Base-by-base conservation (phyloP, 92 coral and sea anemone genomes). In the Bergia puertoricense region DNA sequence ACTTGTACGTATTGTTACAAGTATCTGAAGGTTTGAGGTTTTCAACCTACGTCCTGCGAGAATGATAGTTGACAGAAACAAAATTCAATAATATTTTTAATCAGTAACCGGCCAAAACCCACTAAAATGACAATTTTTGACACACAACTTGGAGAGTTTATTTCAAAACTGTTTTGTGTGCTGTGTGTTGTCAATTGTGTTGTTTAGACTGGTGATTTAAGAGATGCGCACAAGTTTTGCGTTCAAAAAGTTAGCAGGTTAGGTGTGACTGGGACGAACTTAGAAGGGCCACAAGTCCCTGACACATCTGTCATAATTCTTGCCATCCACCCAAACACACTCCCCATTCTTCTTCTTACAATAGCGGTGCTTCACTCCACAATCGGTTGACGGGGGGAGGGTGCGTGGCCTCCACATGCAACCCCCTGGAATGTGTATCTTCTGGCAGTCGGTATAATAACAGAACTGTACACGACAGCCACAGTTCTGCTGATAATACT, bases 401-500 rank as follows among this genome's bases (percentile, higher is more conserved):
- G 90, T 89, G 36, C 80, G 81, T 69, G 90, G 62, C 46, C 90
- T 51, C 92, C 92, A 91, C 72, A 39, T 74, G 82, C 93, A 91
- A 2, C 59, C 83, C 36, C 76, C 75, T 50, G 43, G 41, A 50
- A 56, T 59, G 73, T 72, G 56, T 41, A 75, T 62, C 67, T 39
- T 78, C 83, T 84, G 81, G 74, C 93, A 91, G 72, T 90, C 93
- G 9, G 89, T 72, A 13, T 88, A 2, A 81, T 79, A 93, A 76
- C 95, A 93, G 72, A 77, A 76, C 42, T 81, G 79, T 41, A 95
- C 91, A 3, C 45, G 77, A 81, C 98, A 95, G 46, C 81, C 88
- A 75, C 98, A 93, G 81, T 91, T 93, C 83, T 85, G 91, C 8
- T 85, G 86, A 84, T 90, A 95, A 30, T 83, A 56, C 69, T 91